These are phyloP conservation scores for Epiblema foenella DNA, from an alignment of 2,888 invertebrate species.

Conservation along the genomic window DNA sequence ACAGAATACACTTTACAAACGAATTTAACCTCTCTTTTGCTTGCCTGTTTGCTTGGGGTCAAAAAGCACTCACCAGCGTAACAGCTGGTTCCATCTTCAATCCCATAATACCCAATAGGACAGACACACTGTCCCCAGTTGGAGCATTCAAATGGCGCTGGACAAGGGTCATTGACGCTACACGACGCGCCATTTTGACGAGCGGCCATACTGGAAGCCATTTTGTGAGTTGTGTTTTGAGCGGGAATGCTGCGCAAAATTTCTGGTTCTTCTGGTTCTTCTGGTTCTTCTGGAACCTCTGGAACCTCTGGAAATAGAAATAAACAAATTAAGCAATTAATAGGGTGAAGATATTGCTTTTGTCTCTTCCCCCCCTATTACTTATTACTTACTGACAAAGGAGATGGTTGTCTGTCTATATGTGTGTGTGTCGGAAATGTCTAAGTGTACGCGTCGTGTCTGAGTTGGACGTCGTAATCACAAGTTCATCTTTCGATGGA, in stretches of 20 bases:
- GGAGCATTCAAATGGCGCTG: conserved; percentile 60
- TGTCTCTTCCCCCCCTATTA: too few species aligned
- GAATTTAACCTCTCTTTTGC: too few species aligned
- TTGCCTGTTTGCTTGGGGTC: too few species aligned
- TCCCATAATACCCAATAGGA: conserved; percentile 68
- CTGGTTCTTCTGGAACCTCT: background rate
- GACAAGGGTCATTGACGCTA: conserved; percentile 50
- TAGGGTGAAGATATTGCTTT: too few species aligned
- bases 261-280: background rate
- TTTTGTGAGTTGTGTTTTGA: conserved; percentile 19
- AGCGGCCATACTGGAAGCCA: conserved; percentile 34
- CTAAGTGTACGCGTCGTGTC: too few species aligned
- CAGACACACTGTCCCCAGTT: conserved; percentile 65
- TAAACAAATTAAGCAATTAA: background rate
- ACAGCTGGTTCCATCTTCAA: conserved; percentile 54
- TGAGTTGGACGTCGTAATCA: too few species aligned
- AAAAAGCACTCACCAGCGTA: conserved; percentile 64
- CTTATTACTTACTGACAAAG: too few species aligned
- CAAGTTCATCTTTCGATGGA: too few species aligned
- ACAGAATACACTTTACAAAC: too few species aligned
- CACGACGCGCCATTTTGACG: conserved; percentile 56
- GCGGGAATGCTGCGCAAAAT: background rate
- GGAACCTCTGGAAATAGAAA: background rate
- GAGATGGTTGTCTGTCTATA: too few species aligned
- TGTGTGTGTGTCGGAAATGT: too few species aligned